Conservation (phyloP, 1,140 invertebrate species). For the Augochlora pura region DNA sequence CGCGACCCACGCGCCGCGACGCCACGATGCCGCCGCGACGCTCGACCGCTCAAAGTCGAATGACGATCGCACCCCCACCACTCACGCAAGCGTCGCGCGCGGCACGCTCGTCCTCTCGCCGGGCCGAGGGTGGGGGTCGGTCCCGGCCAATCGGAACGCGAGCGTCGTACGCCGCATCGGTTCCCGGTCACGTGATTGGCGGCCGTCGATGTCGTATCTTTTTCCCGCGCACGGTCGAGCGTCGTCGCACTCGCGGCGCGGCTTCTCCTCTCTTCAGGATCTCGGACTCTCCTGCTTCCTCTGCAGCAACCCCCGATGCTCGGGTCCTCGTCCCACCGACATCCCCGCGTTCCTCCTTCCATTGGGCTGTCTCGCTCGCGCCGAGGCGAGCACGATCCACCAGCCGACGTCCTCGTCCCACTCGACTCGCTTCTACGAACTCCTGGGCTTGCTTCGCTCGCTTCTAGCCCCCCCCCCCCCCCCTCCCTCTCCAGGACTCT, state of each 20-base stretch:
- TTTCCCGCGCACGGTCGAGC: constrained; percentile 20
- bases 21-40: constrained; percentile 28
- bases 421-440: constrained; percentile 68
- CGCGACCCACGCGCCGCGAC: constrained; percentile 64
- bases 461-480: background rate
- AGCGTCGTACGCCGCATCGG: constrained; percentile 73
- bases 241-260: constrained; percentile 11
- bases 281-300: constrained; percentile 8
- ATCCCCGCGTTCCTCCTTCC: constrained; percentile 25
- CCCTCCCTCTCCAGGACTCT: background rate
- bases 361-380: constrained; percentile 15
- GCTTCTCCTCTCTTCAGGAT: constrained; percentile 44
- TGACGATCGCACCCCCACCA: constrained; percentile 72
- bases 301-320: background rate
- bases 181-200: constrained; percentile 68
- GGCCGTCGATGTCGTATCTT: constrained; percentile 46
- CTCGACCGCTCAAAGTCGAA: constrained; percentile 62
- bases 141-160: constrained; percentile 64
- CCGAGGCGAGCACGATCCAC: constrained; percentile 32
- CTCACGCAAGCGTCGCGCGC: constrained; percentile 60
- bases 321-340: background rate
- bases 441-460: constrained; percentile 63
- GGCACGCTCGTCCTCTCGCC: constrained; percentile 63
- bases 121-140: constrained; percentile 54
- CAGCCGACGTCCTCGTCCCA: constrained; percentile 47